Evolutionary conservation across 2,888 invertebrate genomes (phyloP).

Genomic region (Miltochrista miniata): DNA sequence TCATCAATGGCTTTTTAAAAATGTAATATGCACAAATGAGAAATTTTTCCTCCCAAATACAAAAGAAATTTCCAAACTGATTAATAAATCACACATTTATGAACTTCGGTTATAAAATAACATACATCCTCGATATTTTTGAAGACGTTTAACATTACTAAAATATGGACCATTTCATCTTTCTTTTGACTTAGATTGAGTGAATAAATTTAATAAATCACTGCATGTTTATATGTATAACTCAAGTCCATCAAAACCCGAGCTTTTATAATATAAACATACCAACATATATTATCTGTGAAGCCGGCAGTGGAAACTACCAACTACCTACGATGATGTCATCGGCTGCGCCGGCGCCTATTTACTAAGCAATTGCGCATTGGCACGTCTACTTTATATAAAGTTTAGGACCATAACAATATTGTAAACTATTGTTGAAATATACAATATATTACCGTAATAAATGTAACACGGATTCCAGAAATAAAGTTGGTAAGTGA

Average conservation of each 20-base stretch:
- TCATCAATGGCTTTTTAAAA: too few relatives aligned
- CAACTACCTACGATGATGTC: slow-evolving; percentile 22
- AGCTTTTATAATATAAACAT: too few relatives aligned
- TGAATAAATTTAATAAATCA: neutral
- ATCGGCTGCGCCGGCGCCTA: slow-evolving; percentile 9
- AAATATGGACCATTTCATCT: neutral
- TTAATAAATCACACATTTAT: too few relatives aligned
- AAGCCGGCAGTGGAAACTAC: too few relatives aligned
- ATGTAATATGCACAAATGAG: too few relatives aligned
- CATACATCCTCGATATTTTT: too few relatives aligned
- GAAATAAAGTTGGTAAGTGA: too few relatives aligned
- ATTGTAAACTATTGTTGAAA: neutral
- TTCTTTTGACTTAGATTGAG: neutral
- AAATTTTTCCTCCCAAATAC: too few relatives aligned
- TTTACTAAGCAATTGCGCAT: slow-evolving; percentile 14
- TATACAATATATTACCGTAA: neutral
- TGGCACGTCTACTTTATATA: slow-evolving; percentile 8
- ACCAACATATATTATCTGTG: too few relatives aligned
- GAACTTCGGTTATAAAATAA: too few relatives aligned
- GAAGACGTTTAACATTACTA: neutral
- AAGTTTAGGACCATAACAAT: slow-evolving; percentile 1
- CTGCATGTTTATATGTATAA: neutral
- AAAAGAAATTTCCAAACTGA: too few relatives aligned
- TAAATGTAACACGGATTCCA: neutral
- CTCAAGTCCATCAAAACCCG: too few relatives aligned